Conservation (phyloP, 2,797 vertebrate genomes). For the Corythornis leucogaster region DNA sequence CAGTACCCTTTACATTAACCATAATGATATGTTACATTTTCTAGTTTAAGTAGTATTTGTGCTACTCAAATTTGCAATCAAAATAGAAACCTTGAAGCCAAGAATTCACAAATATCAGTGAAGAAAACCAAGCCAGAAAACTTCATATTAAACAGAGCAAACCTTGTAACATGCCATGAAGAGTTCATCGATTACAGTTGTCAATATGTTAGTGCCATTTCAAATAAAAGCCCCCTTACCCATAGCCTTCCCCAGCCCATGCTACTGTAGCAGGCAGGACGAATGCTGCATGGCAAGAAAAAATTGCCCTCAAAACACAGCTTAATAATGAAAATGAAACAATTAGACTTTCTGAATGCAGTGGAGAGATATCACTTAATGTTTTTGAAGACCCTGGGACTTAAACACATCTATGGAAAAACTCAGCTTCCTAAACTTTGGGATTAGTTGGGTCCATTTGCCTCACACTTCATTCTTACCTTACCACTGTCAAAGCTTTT, state of each 20-base stretch:
- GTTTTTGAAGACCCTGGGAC: not conserved
- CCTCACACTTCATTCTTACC: not conserved
- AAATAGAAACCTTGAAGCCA: constrained; percentile 32
- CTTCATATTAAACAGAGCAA: constrained; percentile 1
- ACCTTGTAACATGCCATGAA: not conserved
- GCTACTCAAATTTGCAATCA: not conserved
- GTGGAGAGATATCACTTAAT: not conserved
- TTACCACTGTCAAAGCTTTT: not conserved
- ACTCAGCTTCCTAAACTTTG: not conserved
- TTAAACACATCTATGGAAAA: not conserved
- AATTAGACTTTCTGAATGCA: constrained; percentile 7
- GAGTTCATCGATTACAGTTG: not conserved
- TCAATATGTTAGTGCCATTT: constrained; percentile 7
- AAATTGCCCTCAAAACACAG: not conserved
- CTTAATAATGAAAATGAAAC: not conserved
- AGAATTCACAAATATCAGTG: not conserved
- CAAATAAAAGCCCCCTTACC: not conserved
- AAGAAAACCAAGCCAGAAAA: not conserved
- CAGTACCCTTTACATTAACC: not conserved
- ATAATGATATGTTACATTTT: not conserved
- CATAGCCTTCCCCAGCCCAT: not conserved
- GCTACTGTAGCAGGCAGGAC: not conserved
- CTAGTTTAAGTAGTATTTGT: constrained; percentile 28
- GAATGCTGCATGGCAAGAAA: not conserved
- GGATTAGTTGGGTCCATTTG: not conserved